Conservation (phyloP, 1,140 invertebrate genomes). For the Andricus grossulariae region DNA sequence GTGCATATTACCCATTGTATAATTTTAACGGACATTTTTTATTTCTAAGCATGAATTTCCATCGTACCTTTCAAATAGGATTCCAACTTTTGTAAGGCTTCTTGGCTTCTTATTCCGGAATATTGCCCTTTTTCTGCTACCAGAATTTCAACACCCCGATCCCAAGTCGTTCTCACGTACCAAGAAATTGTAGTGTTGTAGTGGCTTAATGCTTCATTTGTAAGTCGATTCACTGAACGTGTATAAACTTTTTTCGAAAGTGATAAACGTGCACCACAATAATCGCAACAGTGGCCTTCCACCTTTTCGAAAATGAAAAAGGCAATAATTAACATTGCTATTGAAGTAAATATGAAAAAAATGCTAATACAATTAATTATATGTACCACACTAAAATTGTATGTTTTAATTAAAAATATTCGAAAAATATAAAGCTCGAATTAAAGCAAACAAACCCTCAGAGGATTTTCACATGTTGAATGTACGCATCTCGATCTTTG, state of each 20-base stretch:
- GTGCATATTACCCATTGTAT: no score
- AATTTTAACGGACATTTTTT: no score
- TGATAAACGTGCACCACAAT: slow-evolving; percentile 64
- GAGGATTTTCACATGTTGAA: slow-evolving; percentile 61
- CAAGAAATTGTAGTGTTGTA: slow-evolving; percentile 56
- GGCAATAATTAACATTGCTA: background rate
- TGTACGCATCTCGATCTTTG: slow-evolving; percentile 59
- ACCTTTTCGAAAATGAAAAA: slow-evolving; percentile 55
- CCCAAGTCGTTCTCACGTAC: slow-evolving; percentile 61
- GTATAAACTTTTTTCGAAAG: slow-evolving; percentile 50
- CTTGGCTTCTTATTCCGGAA: slow-evolving; percentile 50
- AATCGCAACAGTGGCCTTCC: slow-evolving; percentile 71
- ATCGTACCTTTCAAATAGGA: slow-evolving; percentile 44
- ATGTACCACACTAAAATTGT: background rate
- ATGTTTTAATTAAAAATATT: background rate
- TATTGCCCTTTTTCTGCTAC: slow-evolving; percentile 63
- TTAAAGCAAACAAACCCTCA: slow-evolving; percentile 53
- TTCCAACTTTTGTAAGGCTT: slow-evolving; percentile 52
- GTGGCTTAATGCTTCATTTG: slow-evolving; percentile 48
- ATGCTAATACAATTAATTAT: no score
- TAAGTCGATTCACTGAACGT: slow-evolving; percentile 46
- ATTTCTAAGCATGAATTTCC: no score
- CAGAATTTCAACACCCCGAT: slow-evolving; percentile 61
- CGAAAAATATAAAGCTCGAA: background rate
- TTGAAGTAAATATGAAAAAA: no score